phyloP scores from a whole-genome alignment of 2,113 vertebrate genomes.

The Thunnus thynnus region DNA sequence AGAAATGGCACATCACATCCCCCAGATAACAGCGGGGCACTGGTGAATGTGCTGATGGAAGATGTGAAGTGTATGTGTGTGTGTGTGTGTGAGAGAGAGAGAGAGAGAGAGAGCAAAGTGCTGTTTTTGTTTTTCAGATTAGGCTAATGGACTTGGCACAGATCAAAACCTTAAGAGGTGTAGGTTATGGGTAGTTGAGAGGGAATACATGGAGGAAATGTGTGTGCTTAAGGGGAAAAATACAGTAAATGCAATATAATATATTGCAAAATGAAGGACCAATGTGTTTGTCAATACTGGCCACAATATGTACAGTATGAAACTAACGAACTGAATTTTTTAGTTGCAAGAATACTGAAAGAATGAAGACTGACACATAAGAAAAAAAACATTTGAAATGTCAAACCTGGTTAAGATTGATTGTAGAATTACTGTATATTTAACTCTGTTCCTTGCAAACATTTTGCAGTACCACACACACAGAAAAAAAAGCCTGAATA shows the following conservation, averaged over 20 bases:
- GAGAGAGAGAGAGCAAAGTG: slow-evolving; percentile 57
- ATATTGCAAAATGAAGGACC: neutral
- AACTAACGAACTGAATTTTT: too few relatives aligned
- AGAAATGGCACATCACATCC: slow-evolving; percentile 73
- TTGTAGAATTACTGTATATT: neutral
- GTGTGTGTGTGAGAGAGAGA: neutral
- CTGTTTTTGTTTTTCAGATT: slow-evolving; percentile 80
- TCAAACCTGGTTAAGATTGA: neutral
- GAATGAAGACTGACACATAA: neutral
- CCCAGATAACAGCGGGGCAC: slow-evolving; percentile 73
- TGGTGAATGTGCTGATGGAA: slow-evolving; percentile 73
- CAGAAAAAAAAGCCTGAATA: slow-evolving; percentile 24
- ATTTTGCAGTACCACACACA: neutral
- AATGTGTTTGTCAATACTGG: too few relatives aligned
- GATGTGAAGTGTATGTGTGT: slow-evolving; percentile 49
- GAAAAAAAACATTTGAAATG: neutral
- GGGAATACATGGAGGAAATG: slow-evolving; percentile 10
- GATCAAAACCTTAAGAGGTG: slow-evolving; percentile 64
- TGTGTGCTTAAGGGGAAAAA: slow-evolving; percentile 25
- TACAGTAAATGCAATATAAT: slow-evolving; percentile 29
- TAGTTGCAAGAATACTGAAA: neutral
- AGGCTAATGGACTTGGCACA: slow-evolving; percentile 78
- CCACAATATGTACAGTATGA: too few relatives aligned
- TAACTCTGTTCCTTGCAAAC: neutral
- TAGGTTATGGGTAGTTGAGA: slow-evolving; percentile 44